Base-by-base conservation (phyloP, 2,113 vertebrate genomes). In the Prunella himalayana region DNA sequence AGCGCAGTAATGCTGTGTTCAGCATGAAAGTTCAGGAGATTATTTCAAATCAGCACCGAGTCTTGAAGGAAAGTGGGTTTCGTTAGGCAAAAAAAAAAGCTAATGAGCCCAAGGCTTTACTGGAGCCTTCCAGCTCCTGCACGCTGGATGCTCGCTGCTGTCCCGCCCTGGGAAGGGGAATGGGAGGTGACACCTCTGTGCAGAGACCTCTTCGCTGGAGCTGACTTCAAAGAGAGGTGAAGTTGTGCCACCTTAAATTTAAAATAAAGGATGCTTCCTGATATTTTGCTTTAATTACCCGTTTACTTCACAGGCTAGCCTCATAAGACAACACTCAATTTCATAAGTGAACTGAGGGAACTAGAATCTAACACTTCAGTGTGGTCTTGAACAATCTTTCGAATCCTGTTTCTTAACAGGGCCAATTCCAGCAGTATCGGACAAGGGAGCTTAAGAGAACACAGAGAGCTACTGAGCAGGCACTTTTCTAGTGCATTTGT, bases 241-340 rank as follows among this genome's bases (percentile, higher is more conserved):
- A 59, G 10, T 3, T 50, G 33, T 17, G 35, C 37, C 23, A 42
- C n/a, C 59, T 89, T 41, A 16, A 2, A 47, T 68, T 81, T 71
- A 59, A 87, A 76, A 45, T 70, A 65, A 73, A 76, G 18, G 24
- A 61, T 87, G 23, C 25, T 57, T 77, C 50, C 31, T 63, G 72
- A 8, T 76, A n/a, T 41, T 96, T 76, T 72, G n/a, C 37, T 70
- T 70, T 92, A 87, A 83, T 96, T 92, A 93, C 64, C 21, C 21
- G 68, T 86, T 71, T 41, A 44, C 28, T 82, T 82, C 12, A 31
- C 82, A 37, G 53, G 44, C 15, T 30, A 28, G 63, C 42, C 64
- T 88, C 44, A 2, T 10, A 88, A 69, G 71, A 28, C 63, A 57
- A 35, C 73, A 69, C 28, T 76, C 49, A 35, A 22, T 91, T 81